Evolutionary conservation across 2,888 invertebrate genomes (phyloP), one percentile per base, ranked within the genome.

Genomic region (Drosophila neotestacea): DNA sequence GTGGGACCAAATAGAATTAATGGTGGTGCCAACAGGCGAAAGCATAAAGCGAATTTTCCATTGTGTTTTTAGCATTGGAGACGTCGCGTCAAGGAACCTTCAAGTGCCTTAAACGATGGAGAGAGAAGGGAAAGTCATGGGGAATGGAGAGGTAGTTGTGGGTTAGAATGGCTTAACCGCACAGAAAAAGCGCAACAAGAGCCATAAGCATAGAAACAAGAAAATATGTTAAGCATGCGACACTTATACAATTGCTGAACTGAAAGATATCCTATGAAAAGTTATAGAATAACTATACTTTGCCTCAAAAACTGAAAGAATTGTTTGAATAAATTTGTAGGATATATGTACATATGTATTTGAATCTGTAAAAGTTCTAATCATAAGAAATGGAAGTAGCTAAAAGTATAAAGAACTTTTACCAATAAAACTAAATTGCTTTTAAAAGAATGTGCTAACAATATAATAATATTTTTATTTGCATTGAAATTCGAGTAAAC

Each of bases 151-250:
- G 56, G 16, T 27, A 66, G 46, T 41, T 67, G 51, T 30, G 52
- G 59, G 65, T 39, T 39, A 54, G 48, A 70, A 77, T 74, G 70
- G 69, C 66, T 85, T 61, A 78, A 73, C 80, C 73, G 58, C 88
- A 81, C 63, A 75, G 77, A 65, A 85, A 89, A 87, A 81, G 87
- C 77, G 85, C 87, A 89, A 81, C 85, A 84, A 89, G 79, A 79
- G 66, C 67, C 51, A 51, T 58, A 70, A 73, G 73, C 65, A 68
- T 32, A 55, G 76, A 65, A 41, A 68, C 64, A 62, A 59, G 64
- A 64, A 65, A 78, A 74, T 77, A 78, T 70, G 79, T 56, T 66
- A 61, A 78, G 46, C 36, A 63, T 73, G 16, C 27, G 7, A 34
- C 0, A 16, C 6, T 1, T 2, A 6, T 28, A 4, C 0, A 32